Conservation (phyloP, 2,113 vertebrate species). For the Murina feae region DNA sequence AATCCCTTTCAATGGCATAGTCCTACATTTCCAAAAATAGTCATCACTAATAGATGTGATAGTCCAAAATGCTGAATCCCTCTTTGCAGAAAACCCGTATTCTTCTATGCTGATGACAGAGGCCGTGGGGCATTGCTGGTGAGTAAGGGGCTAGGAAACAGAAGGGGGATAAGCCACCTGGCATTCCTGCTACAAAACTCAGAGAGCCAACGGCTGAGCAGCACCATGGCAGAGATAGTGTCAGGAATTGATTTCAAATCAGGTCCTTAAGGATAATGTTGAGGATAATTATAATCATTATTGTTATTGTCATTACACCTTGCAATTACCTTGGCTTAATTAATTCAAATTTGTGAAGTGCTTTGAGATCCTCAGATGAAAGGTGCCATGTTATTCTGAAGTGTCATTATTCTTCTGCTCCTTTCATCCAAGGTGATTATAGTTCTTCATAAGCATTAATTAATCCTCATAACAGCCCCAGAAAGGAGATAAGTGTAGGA, state of each 20-base stretch:
- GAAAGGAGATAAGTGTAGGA: slow-evolving; percentile 65
- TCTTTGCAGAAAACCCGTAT: neutral
- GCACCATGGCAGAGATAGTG: neutral
- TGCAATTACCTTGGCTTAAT: slow-evolving; percentile 72
- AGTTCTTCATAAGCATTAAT: slow-evolving; percentile 66
- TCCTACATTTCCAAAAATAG: neutral
- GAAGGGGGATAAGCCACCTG: fast-evolving
- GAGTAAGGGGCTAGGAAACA: neutral
- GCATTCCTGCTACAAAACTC: neutral
- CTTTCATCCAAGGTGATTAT: slow-evolving; percentile 75
- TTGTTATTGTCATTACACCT: slow-evolving; percentile 61
- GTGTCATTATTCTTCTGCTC: slow-evolving; percentile 50
- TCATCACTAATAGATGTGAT: neutral
- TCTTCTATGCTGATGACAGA: neutral
- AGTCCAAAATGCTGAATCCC: neutral
- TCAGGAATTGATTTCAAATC: slow-evolving; percentile 71
- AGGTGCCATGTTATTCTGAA: slow-evolving; percentile 57
- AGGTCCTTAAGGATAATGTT: slow-evolving; percentile 48
- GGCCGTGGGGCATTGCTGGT: neutral
- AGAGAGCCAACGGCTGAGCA: neutral
- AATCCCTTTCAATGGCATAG: neutral
- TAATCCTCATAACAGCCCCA: slow-evolving; percentile 63
- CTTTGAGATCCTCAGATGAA: slow-evolving; percentile 75
- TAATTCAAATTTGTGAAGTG: slow-evolving; percentile 66
- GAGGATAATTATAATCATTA: slow-evolving; percentile 66